Percentiles rank a stretch among this genome's conserved stretches.
Conservation (phyloP, 1,140 invertebrate species). For the Dreissena polymorpha region DNA sequence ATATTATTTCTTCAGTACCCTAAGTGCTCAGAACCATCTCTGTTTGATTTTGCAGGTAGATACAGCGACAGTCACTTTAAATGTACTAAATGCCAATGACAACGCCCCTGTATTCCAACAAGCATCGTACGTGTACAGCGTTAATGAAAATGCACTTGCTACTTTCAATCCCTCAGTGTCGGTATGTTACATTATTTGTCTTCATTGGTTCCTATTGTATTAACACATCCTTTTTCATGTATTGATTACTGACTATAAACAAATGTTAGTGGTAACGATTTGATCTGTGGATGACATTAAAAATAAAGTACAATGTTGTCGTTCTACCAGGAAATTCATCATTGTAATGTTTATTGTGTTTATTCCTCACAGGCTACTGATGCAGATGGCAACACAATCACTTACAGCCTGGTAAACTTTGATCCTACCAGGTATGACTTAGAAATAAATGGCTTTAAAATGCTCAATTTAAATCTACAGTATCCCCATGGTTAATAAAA, state of each 20-base stretch:
- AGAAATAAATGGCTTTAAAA: too few species aligned
- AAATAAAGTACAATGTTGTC: too few species aligned
- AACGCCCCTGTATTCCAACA: constrained; percentile 62
- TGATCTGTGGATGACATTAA: too few species aligned
- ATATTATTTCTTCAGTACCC: too few species aligned
- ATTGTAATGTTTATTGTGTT: too few species aligned
- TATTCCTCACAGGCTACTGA: constrained; percentile 51
- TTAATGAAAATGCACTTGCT: constrained; percentile 50
- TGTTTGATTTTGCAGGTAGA: constrained; percentile 51
- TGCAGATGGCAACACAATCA: constrained; percentile 47
- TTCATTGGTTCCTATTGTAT: neutral
- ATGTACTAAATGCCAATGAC: constrained; percentile 67
- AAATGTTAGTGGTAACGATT: too few species aligned
- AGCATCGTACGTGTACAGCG: constrained; percentile 45
- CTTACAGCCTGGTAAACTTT: constrained; percentile 7
- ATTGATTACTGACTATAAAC: too few species aligned
- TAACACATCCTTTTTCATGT: too few species aligned
- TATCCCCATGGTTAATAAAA: too few species aligned
- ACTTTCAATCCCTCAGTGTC: constrained; percentile 52
- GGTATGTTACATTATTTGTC: constrained; percentile 41
- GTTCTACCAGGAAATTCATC: too few species aligned
- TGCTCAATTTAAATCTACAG: too few species aligned
- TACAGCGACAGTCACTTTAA: constrained; percentile 61
- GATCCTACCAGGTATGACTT: neutral
- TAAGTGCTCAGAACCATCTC: too few species aligned